Base-by-base conservation (phyloP, 2,797 vertebrate species). In the Galagoides demidoff region DNA sequence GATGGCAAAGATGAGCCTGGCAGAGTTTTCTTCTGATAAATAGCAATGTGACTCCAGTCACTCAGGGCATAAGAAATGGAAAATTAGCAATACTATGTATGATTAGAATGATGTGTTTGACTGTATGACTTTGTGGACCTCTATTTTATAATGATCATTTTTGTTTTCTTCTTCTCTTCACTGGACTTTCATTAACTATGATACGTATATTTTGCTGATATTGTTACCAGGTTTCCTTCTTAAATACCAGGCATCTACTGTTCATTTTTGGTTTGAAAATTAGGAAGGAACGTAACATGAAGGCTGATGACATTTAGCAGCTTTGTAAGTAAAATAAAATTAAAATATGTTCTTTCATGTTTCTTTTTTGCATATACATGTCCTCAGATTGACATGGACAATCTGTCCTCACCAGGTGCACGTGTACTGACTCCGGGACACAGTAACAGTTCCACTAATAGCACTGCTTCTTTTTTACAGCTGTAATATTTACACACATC, bases 11-110 rank as follows among this genome's bases (percentile, higher is more conserved):
- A 70, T 34, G 39, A 87, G 13, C 22, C 13, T 57, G 43, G 34
- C 27, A 89, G 61, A 74, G 9, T 85, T 88, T 95, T 90, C 64
- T 73, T 59, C 70, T 93, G 52, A 57, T 71, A 78, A 90, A 79
- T 63, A 73, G 19, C 31, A 37, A 68, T 49, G 37, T 92, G 66
- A 23, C 3, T 37, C 39, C 37, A 89, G 79, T 0, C 12, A 85
- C 7, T 78, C 34, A 59, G 20, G 49, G 25, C 61, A 78, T 49
- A 59, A 49, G 23, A 93, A 85, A 86, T 57, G 52, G 85, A 73
- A 94, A 84, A n/a, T 2, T 49, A 68, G 57, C 20, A 37, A 68
- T 61, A 52, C 49, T 52, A 52, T 14, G 14, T 17, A 66, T 63
- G 82, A 94, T 85, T 63, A 92, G 59, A 78, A 86, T 11, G n/a